Conservation (phyloP, 2,888 invertebrate genomes). For the Phrixothrix hirtus region DNA sequence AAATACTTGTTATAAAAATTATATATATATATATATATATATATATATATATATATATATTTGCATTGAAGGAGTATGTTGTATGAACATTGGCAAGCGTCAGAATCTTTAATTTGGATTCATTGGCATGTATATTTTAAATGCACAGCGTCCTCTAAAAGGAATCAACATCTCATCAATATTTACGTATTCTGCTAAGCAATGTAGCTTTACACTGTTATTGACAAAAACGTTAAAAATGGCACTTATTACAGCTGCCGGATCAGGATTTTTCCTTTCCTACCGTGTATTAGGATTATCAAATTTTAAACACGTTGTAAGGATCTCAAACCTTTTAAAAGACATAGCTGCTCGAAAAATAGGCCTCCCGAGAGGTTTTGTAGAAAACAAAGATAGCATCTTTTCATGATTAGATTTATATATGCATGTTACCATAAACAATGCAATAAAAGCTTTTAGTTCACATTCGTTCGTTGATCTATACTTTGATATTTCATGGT, state of each 20-base stretch:
- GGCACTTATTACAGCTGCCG: not conserved
- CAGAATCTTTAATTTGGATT: constrained; percentile 5
- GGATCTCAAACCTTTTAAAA: not conserved
- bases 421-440: not conserved
- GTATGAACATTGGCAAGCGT: too few species aligned
- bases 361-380: not conserved
- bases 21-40: too few species aligned
- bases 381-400: constrained; percentile 1
- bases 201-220: not conserved
- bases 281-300: not conserved
- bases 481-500: too few species aligned
- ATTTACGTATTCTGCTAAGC: not conserved
- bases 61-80: too few species aligned
- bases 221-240: not conserved
- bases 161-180: too few species aligned
- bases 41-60: too few species aligned
- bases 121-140: constrained; percentile 2
- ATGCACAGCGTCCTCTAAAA: too few species aligned
- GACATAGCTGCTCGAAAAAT: constrained; percentile 1
- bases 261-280: not conserved
- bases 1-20: too few species aligned
- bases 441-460: not conserved
- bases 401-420: not conserved
- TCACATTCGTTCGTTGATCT: not conserved
- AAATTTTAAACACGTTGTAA: too few species aligned